Conservation (phyloP, 2,797 vertebrate genomes). For the Zalophus californianus region DNA sequence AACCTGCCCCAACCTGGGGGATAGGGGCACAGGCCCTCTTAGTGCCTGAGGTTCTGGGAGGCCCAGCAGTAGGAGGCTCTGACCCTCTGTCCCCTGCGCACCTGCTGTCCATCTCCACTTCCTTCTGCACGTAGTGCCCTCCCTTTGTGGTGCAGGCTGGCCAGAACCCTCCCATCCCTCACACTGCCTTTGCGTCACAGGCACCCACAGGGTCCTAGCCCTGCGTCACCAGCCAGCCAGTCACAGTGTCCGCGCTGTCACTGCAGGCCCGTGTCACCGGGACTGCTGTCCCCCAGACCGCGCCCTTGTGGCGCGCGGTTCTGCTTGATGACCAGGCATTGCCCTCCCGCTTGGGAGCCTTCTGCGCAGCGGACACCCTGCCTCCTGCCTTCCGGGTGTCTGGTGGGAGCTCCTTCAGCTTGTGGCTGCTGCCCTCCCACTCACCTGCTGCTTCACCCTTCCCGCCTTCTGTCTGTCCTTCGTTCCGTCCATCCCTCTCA, state of each 20-base stretch:
- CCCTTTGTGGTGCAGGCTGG: accelerated
- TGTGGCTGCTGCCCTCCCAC: neutral
- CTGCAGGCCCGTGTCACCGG: neutral
- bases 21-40: neutral
- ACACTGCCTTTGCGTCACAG: neutral
- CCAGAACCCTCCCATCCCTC: neutral
- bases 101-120: neutral
- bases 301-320: neutral
- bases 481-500: neutral
- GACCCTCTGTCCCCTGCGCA: neutral
- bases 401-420: neutral
- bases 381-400: neutral
- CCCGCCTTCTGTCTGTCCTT: neutral
- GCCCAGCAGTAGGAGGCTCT: no score
- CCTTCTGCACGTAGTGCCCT: neutral
- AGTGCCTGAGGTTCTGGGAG: neutral
- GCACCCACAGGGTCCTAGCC: neutral
- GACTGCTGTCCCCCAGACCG: neutral
- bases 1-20: neutral
- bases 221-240: neutral
- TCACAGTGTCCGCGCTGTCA: neutral
- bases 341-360: neutral
- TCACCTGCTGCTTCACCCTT: neutral
- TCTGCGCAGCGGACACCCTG: neutral
- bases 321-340: neutral